Evolutionary conservation across 1,140 invertebrate species (phyloP).

Genomic region (Littorina saxatilis): DNA sequence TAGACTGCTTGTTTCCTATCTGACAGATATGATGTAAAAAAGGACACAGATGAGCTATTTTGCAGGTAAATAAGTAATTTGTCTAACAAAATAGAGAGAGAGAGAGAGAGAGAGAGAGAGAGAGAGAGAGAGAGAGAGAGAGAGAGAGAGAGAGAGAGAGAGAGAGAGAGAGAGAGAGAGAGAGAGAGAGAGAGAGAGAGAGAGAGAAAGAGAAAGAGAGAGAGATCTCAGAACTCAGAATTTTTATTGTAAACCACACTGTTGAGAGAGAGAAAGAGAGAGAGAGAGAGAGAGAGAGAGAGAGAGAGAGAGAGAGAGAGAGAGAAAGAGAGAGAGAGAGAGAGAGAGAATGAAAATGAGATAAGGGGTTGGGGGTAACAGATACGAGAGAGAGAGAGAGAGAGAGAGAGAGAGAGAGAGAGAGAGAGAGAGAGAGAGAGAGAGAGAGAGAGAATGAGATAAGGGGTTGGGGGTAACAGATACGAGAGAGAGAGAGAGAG

Average conservation of each 20-base stretch:
- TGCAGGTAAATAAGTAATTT: too few species aligned
- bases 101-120: not conserved
- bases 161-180: not conserved
- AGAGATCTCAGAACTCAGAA: too few species aligned
- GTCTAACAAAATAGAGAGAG: too few species aligned
- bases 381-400: not conserved
- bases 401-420: not conserved
- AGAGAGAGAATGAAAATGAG: too few species aligned
- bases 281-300: not conserved
- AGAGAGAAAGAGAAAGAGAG: too few species aligned
- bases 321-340: not conserved
- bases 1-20: too few species aligned
- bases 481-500: too few species aligned
- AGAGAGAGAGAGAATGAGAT: not conserved
- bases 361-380: not conserved
- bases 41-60: too few species aligned
- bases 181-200: too few species aligned
- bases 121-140: not conserved
- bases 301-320: constrained; percentile 10
- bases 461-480: not conserved
- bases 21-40: too few species aligned
- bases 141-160: not conserved
- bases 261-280: not conserved
- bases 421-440: not conserved
- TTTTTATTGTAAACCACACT: not conserved